Percentiles rank a stretch among this genome's conserved stretches.
phyloP scores from a whole-genome alignment of 2,113 vertebrate species.

The Lophochroa leadbeateri region DNA sequence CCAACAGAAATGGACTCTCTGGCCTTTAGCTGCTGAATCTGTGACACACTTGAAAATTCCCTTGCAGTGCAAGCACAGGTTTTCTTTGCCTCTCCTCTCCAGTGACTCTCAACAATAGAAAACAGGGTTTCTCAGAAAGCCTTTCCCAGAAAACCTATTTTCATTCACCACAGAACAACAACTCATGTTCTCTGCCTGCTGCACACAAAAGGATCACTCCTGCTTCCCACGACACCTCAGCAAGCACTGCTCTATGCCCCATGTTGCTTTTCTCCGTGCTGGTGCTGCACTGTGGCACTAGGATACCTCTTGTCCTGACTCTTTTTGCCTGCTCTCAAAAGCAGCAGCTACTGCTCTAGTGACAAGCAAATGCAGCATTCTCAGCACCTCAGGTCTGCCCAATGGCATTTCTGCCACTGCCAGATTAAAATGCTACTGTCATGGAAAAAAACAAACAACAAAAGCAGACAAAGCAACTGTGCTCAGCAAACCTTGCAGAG shows the following conservation, averaged over 20 bases:
- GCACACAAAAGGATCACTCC: rapidly evolving
- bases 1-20: background rate
- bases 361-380: background rate
- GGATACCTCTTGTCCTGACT: background rate
- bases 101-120: background rate
- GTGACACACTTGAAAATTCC: background rate
- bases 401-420: background rate
- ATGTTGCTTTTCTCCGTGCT: background rate
- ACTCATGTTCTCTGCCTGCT: background rate
- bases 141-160: background rate
- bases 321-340: background rate
- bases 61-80: background rate
- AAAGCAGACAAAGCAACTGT: background rate
- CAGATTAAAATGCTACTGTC: background rate
- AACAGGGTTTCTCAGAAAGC: background rate
- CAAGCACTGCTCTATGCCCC: background rate
- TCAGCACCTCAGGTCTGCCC: background rate
- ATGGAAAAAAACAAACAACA: background rate
- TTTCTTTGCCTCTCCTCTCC: background rate
- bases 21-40: background rate
- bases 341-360: background rate
- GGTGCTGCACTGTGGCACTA: rapidly evolving
- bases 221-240: background rate
- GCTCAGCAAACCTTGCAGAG: background rate
- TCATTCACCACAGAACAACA: background rate